These are phyloP conservation scores for Micromys minutus DNA, from an alignment of 2,113 vertebrate genomes.

Conservation along the genomic window DNA sequence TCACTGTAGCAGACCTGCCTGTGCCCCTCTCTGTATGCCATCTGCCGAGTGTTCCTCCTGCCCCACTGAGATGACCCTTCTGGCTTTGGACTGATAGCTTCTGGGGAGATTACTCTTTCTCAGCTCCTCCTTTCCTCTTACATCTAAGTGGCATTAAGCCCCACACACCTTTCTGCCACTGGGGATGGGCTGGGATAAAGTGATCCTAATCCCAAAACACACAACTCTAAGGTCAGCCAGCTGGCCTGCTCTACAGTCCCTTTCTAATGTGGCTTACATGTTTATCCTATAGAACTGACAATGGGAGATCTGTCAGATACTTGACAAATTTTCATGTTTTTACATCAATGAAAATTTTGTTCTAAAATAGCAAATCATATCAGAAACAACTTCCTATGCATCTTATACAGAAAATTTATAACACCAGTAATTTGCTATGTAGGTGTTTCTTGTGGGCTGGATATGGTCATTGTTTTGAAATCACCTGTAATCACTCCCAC, in stretches of 20 bases:
- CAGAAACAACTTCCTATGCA: background rate
- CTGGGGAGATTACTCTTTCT: background rate
- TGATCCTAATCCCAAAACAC: rapidly evolving
- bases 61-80: background rate
- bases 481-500: background rate
- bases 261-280: background rate
- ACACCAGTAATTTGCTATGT: background rate
- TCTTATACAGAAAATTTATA: background rate
- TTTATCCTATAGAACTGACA: background rate
- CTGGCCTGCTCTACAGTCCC: background rate
- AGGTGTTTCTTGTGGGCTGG: background rate
- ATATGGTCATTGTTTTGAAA: background rate
- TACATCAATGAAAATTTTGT: background rate
- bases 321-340: background rate
- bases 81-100: background rate
- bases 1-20: background rate
- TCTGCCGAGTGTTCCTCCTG: too few relatives aligned
- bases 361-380: constrained; percentile 8
- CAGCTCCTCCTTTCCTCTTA: background rate
- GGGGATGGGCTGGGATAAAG: background rate
- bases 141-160: background rate
- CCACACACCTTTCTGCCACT: background rate
- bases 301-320: background rate
- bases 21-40: background rate
- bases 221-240: background rate